Evolutionary conservation across 2,113 vertebrate species (phyloP).

Genomic region (Parotia lawesii): DNA sequence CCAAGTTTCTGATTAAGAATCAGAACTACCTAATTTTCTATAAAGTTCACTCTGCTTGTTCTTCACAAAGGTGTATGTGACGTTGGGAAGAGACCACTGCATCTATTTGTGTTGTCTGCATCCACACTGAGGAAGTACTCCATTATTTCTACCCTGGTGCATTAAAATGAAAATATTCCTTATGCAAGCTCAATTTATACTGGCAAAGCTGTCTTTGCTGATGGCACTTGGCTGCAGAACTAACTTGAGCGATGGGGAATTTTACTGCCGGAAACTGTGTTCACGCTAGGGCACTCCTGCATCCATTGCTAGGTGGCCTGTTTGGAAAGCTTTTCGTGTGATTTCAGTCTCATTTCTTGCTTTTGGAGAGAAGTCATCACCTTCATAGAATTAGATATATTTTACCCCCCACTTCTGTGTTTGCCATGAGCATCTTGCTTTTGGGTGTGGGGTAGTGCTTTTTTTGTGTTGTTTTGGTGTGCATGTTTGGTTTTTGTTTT

Average conservation of each 20-base stretch:
- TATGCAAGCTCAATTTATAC: neutral
- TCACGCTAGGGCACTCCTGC: neutral
- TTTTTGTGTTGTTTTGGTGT: neutral
- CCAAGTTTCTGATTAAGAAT: neutral
- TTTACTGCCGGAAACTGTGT: neutral
- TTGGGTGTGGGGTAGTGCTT: neutral
- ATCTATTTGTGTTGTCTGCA: neutral
- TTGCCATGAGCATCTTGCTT: neutral
- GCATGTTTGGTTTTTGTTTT: neutral
- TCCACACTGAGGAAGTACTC: neutral
- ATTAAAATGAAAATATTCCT: neutral
- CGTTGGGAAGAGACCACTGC: neutral
- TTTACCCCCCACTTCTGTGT: neutral
- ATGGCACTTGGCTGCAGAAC: neutral
- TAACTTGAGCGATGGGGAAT: neutral
- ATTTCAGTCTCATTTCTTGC: neutral
- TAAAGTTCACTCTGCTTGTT: neutral
- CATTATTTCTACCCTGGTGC: neutral
- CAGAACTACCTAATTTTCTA: neutral
- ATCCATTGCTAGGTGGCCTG: neutral
- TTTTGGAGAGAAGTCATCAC: neutral
- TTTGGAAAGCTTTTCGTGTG: neutral
- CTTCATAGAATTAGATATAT: neutral
- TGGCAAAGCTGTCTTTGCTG: neutral
- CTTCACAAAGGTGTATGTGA: neutral